Evolutionary conservation across 1,140 invertebrate species (phyloP), one percentile per base, ranked within the genome.

Genomic region (Andricus grossulariae): DNA sequence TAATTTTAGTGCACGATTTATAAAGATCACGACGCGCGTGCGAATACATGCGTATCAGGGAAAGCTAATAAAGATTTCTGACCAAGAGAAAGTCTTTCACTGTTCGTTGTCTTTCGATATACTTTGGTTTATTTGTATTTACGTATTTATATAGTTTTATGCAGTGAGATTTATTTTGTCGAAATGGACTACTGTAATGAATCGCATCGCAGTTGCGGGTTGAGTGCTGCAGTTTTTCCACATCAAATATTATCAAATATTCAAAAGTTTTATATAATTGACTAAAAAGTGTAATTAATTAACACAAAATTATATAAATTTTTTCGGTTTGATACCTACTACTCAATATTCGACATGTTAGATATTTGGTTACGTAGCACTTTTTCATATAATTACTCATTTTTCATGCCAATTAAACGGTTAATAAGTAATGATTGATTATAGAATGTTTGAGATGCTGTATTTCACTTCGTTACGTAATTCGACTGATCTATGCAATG

Each of bases 21-120:
- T 66, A 66, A 39, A 39, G 60, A 66, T 66, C 25, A 66, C 60
- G 60, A 66, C 60, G 60, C 60, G 60, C 45, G 60, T 66, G 10
- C 39, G 16, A 32, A 75, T 19, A 76, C 70, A 73, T 71, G 66
- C 80, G 50, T 81, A 86, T 85, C 85, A 86, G 86, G 85, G 87
- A 88, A 88, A 88, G 87, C 80, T 82, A 85, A 78, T 80, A 88
- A 88, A 85, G 83, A 88, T 88, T 83, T 79, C 83, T 81, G 82
- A 75, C 73, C 73, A 80, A 79, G 87, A 86, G 86, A 88, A 88
- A 88, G 86, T 87, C 84, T 81, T 85, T 74, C 82, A 60, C 78
- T 80, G 70, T 80, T 81, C 71, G 55, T 79, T 75, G 21, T 77
- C 51, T 60, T 54, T 51, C 60, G 55, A 77, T 75, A 78, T 75